Conservation (phyloP, 2,888 invertebrate genomes). For the Meganola albula region DNA sequence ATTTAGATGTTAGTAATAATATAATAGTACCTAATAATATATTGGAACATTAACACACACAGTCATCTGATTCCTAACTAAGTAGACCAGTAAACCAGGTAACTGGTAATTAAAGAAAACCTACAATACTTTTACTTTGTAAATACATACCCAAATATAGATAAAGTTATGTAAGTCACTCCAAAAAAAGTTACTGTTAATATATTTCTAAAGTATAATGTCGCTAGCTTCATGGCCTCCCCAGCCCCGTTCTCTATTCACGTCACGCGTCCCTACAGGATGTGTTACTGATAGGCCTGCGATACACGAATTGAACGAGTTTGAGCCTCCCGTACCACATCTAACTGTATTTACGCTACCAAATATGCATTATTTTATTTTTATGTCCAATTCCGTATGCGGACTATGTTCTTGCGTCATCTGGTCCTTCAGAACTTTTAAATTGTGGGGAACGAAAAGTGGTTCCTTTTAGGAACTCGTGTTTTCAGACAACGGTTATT, state of each 20-base stretch:
- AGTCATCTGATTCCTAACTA: too few relatives aligned
- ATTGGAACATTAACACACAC: too few relatives aligned
- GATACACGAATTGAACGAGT: slow-evolving; percentile 45
- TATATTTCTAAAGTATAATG: too few relatives aligned
- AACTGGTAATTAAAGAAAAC: too few relatives aligned
- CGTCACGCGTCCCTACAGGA: slow-evolving; percentile 68
- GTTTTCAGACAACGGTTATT: slow-evolving; percentile 24
- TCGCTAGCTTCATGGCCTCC: slow-evolving; percentile 22
- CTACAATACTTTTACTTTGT: too few relatives aligned
- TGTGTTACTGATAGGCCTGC: slow-evolving; percentile 53
- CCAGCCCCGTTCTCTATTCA: slow-evolving; percentile 37
- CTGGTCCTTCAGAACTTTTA: slow-evolving; percentile 63
- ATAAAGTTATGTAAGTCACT: too few relatives aligned
- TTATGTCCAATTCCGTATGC: slow-evolving; percentile 63
- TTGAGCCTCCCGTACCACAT: slow-evolving; percentile 35
- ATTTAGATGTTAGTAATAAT: too few relatives aligned
- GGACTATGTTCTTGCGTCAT: slow-evolving; percentile 56
- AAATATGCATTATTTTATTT: slow-evolving; percentile 65
- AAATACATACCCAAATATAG: too few relatives aligned
- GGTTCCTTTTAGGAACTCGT: slow-evolving; percentile 30
- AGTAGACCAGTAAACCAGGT: too few relatives aligned
- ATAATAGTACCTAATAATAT: too few relatives aligned
- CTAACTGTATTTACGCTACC: slow-evolving; percentile 53
- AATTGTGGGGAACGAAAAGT: slow-evolving; percentile 51
- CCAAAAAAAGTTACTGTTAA: too few relatives aligned